Conservation (phyloP, 2,113 vertebrate species). For the Neodon shergylaensis region DNA sequence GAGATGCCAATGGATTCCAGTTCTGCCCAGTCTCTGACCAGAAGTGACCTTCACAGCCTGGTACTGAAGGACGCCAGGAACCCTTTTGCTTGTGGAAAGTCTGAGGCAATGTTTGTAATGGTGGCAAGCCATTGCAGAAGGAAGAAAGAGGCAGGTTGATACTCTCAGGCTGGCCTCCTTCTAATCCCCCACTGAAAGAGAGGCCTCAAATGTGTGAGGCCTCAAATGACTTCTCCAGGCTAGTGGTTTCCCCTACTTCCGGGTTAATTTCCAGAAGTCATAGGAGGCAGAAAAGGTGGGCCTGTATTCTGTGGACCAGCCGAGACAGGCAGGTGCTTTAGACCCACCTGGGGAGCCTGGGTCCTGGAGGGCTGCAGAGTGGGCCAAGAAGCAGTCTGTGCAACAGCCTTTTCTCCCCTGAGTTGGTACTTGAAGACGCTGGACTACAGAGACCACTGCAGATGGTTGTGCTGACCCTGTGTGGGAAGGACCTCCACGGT, state of each 20-base stretch:
- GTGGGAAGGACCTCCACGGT: neutral
- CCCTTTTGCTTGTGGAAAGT: neutral
- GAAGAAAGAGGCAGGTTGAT: neutral
- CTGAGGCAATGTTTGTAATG: neutral
- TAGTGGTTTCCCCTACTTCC: neutral
- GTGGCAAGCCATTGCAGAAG: neutral
- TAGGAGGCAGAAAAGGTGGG: neutral
- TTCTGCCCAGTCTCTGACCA: rapidly evolving
- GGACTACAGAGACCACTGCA: neutral
- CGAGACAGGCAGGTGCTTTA: neutral
- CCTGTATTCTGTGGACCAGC: neutral
- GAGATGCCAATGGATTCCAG: neutral
- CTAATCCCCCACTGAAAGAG: neutral
- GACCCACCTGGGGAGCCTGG: neutral
- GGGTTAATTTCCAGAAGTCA: constrained; percentile 31
- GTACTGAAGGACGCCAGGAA: neutral
- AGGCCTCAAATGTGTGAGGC: neutral
- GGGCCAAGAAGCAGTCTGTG: too few relatives aligned
- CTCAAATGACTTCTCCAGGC: neutral
- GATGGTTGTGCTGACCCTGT: neutral
- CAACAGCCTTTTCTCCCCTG: neutral
- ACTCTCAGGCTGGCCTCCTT: neutral
- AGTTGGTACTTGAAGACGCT: neutral
- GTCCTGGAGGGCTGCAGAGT: neutral
- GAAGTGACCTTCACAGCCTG: neutral